These are phyloP conservation scores for Beris morrisii DNA, from an alignment of 2,888 invertebrate genomes.

Conservation along the genomic window DNA sequence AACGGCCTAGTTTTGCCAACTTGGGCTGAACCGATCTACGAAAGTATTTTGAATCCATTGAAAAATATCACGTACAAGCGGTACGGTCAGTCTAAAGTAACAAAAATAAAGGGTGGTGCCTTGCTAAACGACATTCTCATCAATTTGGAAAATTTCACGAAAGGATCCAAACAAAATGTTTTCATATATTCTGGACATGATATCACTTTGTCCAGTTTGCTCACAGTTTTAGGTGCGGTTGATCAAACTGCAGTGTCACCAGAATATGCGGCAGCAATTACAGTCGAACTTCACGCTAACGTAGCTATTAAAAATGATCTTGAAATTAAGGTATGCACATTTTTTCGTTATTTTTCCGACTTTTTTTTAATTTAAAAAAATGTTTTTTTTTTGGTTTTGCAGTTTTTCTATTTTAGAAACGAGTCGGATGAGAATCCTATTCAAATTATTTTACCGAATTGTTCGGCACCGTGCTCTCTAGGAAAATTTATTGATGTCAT, in stretches of 20 bases:
- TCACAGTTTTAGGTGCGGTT: slow-evolving; percentile 67
- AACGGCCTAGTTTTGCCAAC: slow-evolving; percentile 65
- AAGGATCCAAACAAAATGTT: slow-evolving; percentile 54
- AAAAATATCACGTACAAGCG: not conserved
- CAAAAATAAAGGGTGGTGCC: slow-evolving; percentile 70
- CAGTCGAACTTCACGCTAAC: slow-evolving; percentile 66
- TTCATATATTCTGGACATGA: slow-evolving; percentile 76
- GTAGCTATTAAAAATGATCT: slow-evolving; percentile 44
- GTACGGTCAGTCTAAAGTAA: slow-evolving; percentile 53
- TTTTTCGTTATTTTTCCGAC: too few species aligned
- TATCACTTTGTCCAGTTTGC: slow-evolving; percentile 69
- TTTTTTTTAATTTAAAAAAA: too few species aligned
- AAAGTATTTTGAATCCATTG: slow-evolving; percentile 50
- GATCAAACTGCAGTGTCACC: slow-evolving; percentile 61
- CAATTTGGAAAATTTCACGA: slow-evolving; percentile 58
- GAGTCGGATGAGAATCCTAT: too few species aligned
- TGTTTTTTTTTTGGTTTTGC: too few species aligned
- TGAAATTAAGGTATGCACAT: slow-evolving; percentile 59
- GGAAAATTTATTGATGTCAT: too few species aligned
- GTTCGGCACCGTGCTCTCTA: too few species aligned
- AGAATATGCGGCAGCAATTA: slow-evolving; percentile 69
- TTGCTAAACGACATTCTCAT: slow-evolving; percentile 65
- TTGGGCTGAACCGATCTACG: slow-evolving; percentile 67
- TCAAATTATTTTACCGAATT: too few species aligned
- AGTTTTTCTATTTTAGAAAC: too few species aligned